These are phyloP conservation scores for Brassicogethes aeneus DNA, from an alignment of 2,888 invertebrate genomes.

Conservation along the genomic window DNA sequence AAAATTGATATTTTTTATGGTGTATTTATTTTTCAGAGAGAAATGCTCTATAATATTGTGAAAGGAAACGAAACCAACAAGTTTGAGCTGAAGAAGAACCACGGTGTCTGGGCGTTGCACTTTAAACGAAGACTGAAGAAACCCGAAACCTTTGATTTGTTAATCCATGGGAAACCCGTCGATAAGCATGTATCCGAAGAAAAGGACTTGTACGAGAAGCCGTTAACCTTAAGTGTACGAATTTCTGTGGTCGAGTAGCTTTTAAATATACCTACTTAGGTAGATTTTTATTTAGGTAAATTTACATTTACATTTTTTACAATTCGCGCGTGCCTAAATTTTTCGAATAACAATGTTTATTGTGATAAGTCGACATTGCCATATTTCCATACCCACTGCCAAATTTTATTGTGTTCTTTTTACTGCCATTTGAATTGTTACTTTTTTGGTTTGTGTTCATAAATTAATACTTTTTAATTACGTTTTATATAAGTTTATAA, in stretches of 20 bases:
- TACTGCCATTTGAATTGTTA: too few relatives aligned
- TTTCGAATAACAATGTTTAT: too few relatives aligned
- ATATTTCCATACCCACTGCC: too few relatives aligned
- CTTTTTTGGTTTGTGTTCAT: too few relatives aligned
- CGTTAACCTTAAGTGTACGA: slow-evolving; percentile 45
- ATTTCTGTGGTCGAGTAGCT: slow-evolving; percentile 44
- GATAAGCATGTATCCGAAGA: slow-evolving; percentile 23
- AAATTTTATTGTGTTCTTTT: too few relatives aligned
- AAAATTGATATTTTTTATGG: not conserved
- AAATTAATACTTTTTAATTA: too few relatives aligned
- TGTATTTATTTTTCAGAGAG: slow-evolving; percentile 34
- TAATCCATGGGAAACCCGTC: slow-evolving; percentile 45
- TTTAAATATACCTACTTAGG: too few relatives aligned
- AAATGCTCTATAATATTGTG: slow-evolving; percentile 49
- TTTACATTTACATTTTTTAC: too few relatives aligned
- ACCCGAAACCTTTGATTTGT: slow-evolving; percentile 46
- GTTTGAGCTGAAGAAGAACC: slow-evolving; percentile 50
- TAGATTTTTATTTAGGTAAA: too few relatives aligned
- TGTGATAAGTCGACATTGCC: too few relatives aligned
- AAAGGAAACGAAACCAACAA: slow-evolving; percentile 49
- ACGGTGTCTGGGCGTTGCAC: slow-evolving; percentile 51
- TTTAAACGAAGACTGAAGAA: slow-evolving; percentile 48
- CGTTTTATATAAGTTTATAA: too few relatives aligned
- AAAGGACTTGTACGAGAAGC: slow-evolving; percentile 46
- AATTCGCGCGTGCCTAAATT: too few relatives aligned